Evolutionary conservation across 1,140 invertebrate genomes (phyloP), one percentile per base, ranked within the genome.

Genomic region (Solenopsis invicta): DNA sequence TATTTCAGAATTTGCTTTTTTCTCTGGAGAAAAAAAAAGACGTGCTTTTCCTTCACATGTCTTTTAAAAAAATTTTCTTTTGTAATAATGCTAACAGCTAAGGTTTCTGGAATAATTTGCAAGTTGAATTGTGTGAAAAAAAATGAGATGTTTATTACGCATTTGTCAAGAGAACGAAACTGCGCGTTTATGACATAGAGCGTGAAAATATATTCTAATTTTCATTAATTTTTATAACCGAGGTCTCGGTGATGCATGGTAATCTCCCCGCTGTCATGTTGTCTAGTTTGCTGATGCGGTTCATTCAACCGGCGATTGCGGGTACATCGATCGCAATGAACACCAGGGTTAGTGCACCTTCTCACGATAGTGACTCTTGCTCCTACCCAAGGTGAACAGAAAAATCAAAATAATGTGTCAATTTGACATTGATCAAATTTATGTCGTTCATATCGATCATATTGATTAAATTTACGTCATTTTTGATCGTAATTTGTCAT

Each of bases 261-360:
- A 16, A 66, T 66, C 45, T 66, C 24, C 24, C 34, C 13, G n/a
- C n/a, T 8, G 41, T 59, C 34, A 8, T 78, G 5, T 64, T 62
- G 41, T 64, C 18, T 66, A 66, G 61, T 76, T 21, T 64, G 21
- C 45, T 77, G 74, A 61, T 76, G 41, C 41, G 18, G 24, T 13
- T 76, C 21, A 61, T 76, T 61, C 37, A 76, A 76, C 37, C 21
- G 37, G 9, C n/a, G 9, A 34, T 74, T 52, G 69, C 24, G 29
- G 12, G 10, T 21, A 61, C 41, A 12, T 77, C 41, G 10, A 13
- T 66, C 41, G 24, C 12, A 64, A 48, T 66, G 18, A 78, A 34
- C 6, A 12, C 52, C 24, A 77, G 75, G 37, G 59, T 66, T 78
- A 66, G 61, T 66, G 59, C 29, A 77, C 41, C 59, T 77, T 48